A percentile compares a stretch with the other conserved stretches of the same genome.
Evolutionary conservation across 1,140 invertebrate species (phyloP).

Genomic region (Drosophila arawakana): DNA sequence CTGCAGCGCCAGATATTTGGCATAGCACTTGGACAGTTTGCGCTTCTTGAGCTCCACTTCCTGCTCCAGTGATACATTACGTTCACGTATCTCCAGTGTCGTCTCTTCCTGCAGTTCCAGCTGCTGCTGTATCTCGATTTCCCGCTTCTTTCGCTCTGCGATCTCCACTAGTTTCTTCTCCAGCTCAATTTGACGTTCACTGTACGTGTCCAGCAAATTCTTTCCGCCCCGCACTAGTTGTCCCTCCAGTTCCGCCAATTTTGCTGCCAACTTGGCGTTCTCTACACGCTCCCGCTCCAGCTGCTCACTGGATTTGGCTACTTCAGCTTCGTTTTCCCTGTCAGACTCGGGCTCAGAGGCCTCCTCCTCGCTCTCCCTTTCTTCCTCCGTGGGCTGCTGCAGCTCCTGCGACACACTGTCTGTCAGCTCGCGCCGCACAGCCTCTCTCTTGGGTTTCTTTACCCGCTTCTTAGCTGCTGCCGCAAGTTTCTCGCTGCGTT

Average conservation of each 20-base stretch:
- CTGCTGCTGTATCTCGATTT: slow-evolving; percentile 94
- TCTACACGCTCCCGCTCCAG: slow-evolving; percentile 84
- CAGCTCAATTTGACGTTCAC: slow-evolving; percentile 93
- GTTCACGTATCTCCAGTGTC: slow-evolving; percentile 93
- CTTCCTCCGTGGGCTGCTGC: slow-evolving; percentile 83
- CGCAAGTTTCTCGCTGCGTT: slow-evolving; percentile 70
- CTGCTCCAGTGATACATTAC: slow-evolving; percentile 94
- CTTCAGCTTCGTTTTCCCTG: slow-evolving; percentile 85
- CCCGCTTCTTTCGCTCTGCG: slow-evolving; percentile 91
- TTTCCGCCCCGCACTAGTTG: slow-evolving; percentile 94
- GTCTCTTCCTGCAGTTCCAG: slow-evolving; percentile 95
- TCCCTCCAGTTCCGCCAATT: slow-evolving; percentile 91
- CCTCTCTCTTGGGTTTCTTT: slow-evolving; percentile 66
- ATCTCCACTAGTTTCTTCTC: slow-evolving; percentile 92
- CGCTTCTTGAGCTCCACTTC: slow-evolving; percentile 97
- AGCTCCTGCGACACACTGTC: slow-evolving; percentile 47
- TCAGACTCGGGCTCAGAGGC: slow-evolving; percentile 86
- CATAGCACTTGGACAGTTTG: slow-evolving; percentile 90
- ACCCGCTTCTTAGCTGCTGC: slow-evolving; percentile 58
- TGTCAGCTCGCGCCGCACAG: neutral
- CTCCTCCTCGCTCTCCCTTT: slow-evolving; percentile 86
- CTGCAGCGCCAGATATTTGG: slow-evolving; percentile 85
- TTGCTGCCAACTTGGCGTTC: slow-evolving; percentile 84
- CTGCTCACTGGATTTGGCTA: slow-evolving; percentile 84
- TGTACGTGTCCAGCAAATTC: slow-evolving; percentile 95